phyloP scores from a whole-genome alignment of 2,888 invertebrate species.

The Nysson spinosus region DNA sequence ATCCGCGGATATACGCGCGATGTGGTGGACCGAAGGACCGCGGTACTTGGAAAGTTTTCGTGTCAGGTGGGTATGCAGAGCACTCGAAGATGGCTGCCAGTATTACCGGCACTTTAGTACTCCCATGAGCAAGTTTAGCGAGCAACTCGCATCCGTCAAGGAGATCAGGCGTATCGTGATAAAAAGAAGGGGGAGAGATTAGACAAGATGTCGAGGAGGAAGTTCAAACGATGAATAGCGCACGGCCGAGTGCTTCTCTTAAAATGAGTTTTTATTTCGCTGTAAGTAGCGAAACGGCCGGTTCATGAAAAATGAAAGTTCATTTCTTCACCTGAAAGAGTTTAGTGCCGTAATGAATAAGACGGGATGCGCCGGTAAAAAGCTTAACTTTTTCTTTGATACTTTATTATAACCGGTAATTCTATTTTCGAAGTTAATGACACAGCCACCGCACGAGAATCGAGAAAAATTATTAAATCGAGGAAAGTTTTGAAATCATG shows the following conservation, averaged over 20 bases:
- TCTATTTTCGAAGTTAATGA: too few species aligned
- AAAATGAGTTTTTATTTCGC: too few species aligned
- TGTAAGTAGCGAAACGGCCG: too few species aligned
- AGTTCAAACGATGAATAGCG: too few species aligned
- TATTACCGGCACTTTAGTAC: conserved; percentile 47
- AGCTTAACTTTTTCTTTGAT: too few species aligned
- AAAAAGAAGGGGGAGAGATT: neutral
- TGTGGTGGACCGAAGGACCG: conserved; percentile 16
- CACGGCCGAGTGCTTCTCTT: too few species aligned
- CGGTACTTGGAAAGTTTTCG: conserved; percentile 48
- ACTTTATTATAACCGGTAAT: too few species aligned
- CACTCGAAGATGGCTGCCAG: conserved; percentile 46
- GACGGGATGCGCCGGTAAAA: too few species aligned
- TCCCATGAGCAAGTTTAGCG: conserved; percentile 26
- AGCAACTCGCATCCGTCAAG: conserved; percentile 23
- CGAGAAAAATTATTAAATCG: neutral
- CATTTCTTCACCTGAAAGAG: too few species aligned
- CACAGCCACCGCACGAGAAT: neutral
- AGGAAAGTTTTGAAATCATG: neutral
- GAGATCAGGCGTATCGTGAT: neutral
- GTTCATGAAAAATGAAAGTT: too few species aligned
- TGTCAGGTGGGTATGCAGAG: conserved; percentile 50
- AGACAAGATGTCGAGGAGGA: neutral
- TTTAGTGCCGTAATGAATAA: too few species aligned
- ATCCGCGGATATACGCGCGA: neutral